These are phyloP conservation scores for Nannospalax galili DNA, from an alignment of 2,113 vertebrate species.

Conservation along the genomic window DNA sequence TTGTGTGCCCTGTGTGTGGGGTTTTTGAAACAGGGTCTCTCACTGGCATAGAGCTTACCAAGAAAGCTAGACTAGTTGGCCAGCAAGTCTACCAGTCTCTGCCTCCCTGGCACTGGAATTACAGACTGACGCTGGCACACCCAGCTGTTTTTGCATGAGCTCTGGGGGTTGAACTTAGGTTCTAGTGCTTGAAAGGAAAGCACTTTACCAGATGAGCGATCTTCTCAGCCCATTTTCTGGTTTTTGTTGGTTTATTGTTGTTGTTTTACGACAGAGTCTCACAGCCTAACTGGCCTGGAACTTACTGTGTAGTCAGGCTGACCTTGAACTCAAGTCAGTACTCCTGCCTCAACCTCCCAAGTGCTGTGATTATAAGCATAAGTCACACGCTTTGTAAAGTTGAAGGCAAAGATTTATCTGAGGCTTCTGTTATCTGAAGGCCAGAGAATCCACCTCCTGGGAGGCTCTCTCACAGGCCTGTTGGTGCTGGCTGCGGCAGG, in stretches of 20 bases:
- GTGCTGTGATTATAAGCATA: background rate
- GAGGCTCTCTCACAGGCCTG: too few species aligned
- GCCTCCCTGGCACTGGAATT: background rate
- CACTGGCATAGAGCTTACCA: background rate
- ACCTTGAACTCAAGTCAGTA: background rate
- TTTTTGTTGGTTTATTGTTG: too few species aligned
- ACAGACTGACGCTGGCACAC: background rate
- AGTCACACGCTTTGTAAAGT: background rate
- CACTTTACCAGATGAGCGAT: too few species aligned
- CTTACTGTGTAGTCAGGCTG: background rate
- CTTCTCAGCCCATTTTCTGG: background rate
- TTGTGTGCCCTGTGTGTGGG: too few species aligned
- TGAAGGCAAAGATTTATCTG: accelerated
- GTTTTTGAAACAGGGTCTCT: background rate
- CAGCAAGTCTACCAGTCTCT: background rate
- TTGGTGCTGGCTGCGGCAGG: background rate
- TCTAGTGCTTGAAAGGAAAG: background rate
- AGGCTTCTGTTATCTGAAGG: background rate
- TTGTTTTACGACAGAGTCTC: background rate
- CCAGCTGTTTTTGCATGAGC: background rate
- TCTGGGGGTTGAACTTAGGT: background rate
- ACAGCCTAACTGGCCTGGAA: background rate
- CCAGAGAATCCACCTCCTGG: too few species aligned
- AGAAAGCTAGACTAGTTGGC: background rate
- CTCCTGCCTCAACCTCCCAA: background rate